A percentile compares a stretch with the other conserved stretches of the same genome.
Conservation (phyloP, 2,797 vertebrate genomes). For the Coilia nasus region DNA sequence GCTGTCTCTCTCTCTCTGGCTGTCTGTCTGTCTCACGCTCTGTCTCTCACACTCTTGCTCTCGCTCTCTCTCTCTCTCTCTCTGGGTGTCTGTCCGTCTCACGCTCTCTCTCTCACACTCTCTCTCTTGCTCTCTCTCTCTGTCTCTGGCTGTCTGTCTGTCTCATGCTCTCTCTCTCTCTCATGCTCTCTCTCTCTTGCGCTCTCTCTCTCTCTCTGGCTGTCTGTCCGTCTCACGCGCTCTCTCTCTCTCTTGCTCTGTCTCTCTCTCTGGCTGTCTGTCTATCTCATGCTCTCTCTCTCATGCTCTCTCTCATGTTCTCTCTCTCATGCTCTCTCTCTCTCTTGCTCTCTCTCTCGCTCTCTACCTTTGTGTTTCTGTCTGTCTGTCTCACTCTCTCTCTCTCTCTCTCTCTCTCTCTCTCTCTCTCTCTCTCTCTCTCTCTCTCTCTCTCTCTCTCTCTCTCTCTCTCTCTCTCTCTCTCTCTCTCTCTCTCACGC, state of each 20-base stretch:
- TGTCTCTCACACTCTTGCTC: neutral
- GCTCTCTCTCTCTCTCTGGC: neutral
- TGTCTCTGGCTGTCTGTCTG: no score
- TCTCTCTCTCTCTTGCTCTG: neutral
- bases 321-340: neutral
- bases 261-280: neutral
- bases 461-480: neutral
- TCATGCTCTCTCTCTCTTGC: neutral
- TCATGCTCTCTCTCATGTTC: neutral
- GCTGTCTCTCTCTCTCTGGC: no score
- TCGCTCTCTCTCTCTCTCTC: neutral
- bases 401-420: no score
- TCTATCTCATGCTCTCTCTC: no score
- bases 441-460: neutral
- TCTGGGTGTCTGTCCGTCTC: no score
- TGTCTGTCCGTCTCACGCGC: neutral
- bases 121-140: neutral
- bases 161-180: conserved; percentile 18
- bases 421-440: no score
- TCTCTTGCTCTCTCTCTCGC: neutral
- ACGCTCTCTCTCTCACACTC: no score
- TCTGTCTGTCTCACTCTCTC: no score
- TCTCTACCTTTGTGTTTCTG: no score
- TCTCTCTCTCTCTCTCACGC: neutral
- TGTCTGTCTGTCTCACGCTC: no score